Conservation (phyloP, 1,140 invertebrate genomes). For the Drosophila repleta region DNA sequence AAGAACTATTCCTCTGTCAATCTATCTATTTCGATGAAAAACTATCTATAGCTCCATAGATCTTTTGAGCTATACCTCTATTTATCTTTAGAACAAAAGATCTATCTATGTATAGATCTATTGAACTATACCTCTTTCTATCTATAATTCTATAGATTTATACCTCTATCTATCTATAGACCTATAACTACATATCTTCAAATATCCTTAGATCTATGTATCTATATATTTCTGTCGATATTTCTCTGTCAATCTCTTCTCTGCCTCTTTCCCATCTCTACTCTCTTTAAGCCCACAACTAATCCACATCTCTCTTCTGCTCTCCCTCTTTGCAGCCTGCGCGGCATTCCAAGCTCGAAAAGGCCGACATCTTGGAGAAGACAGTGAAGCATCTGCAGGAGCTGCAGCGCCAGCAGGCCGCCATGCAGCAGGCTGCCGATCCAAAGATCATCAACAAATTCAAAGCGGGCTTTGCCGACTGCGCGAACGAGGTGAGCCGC, state of each 20-base stretch:
- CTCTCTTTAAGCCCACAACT: neutral
- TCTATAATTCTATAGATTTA: too few relatives aligned
- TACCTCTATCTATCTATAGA: neutral
- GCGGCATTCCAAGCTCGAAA: slow-evolving; percentile 96
- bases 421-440: slow-evolving; percentile 89
- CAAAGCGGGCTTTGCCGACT: slow-evolving; percentile 94
- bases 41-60: too few relatives aligned
- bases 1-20: too few relatives aligned
- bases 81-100: too few relatives aligned
- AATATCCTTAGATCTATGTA: too few relatives aligned
- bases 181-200: slow-evolving; percentile 38
- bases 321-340: slow-evolving; percentile 87
- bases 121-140: too few relatives aligned
- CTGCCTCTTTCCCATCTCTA: too few relatives aligned
- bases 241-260: too few relatives aligned
- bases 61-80: too few relatives aligned
- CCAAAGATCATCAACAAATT: slow-evolving; percentile 93
- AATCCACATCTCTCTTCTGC: slow-evolving; percentile 15
- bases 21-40: too few relatives aligned
- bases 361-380: slow-evolving; percentile 98
- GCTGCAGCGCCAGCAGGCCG: slow-evolving; percentile 90
- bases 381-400: slow-evolving; percentile 96
- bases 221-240: too few relatives aligned
- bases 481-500: slow-evolving; percentile 92
- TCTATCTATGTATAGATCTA: too few relatives aligned